phyloP scores from a whole-genome alignment of 2,797 vertebrate genomes.

The Odontamblyopus lacepedii region DNA sequence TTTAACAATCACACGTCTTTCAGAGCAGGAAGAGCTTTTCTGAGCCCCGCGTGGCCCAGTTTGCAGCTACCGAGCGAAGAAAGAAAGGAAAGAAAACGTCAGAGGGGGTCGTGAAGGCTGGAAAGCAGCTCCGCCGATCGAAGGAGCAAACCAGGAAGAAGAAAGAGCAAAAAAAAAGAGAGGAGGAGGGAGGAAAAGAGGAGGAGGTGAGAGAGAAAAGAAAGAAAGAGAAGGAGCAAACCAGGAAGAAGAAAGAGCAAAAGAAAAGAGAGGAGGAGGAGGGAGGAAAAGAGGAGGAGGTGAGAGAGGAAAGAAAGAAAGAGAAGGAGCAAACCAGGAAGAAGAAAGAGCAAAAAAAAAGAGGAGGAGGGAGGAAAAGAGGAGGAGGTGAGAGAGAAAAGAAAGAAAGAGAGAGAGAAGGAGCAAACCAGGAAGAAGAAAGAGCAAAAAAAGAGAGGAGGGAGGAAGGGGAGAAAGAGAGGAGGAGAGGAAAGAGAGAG shows the following conservation, averaged over 20 bases:
- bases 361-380: slow-evolving; percentile 39
- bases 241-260: too few species aligned
- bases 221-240: too few species aligned
- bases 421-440: slow-evolving; percentile 35
- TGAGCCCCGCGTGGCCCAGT: slow-evolving; percentile 61
- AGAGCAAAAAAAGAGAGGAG: slow-evolving; percentile 33
- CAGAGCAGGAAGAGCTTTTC: slow-evolving; percentile 50
- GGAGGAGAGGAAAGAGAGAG: slow-evolving; percentile 40
- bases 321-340: slow-evolving; percentile 33
- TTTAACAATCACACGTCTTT: slow-evolving; percentile 62
- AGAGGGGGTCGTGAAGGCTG: slow-evolving; percentile 43
- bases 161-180: slow-evolving; percentile 34
- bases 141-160: slow-evolving; percentile 38
- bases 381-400: too few species aligned
- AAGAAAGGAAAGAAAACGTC: slow-evolving; percentile 46
- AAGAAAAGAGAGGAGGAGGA: too few species aligned
- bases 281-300: slow-evolving; percentile 23
- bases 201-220: too few species aligned
- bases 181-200: slow-evolving; percentile 26
- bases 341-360: slow-evolving; percentile 35
- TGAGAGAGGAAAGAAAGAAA: slow-evolving; percentile 37
- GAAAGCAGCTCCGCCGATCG: slow-evolving; percentile 39
- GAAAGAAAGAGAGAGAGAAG: slow-evolving; percentile 40
- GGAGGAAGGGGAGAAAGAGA: slow-evolving; percentile 37
- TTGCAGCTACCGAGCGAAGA: slow-evolving; percentile 57